Evolutionary conservation across 2,888 invertebrate species (phyloP), one percentile per base, ranked within the genome.

Genomic region (Branchinecta sandiegonensis): DNA sequence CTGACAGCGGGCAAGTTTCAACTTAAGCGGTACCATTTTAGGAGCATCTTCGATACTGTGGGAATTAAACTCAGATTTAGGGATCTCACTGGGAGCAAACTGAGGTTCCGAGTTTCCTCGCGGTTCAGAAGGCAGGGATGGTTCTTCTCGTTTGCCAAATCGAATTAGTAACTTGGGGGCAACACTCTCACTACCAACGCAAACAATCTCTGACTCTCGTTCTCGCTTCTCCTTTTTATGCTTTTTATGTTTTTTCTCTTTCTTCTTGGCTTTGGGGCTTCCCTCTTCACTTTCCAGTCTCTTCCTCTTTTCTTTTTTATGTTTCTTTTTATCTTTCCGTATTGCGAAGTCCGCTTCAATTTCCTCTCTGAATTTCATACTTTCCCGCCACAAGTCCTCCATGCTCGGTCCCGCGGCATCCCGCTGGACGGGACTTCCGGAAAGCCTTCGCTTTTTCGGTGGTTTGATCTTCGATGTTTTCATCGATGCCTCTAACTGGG

Each of bases 311-410:
- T 66, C 81, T 80, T 14, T 79, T 78, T 72, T 82, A 82, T 73
- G 86, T 86, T 72, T 83, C 83, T 73, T 85, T 86, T 70, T 86
- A 86, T 75, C 14, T 56, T 23, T 8, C 23, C 23, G n/a, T 8
- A n/a, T 56, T 56, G n/a, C 63, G 23, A 90, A 90, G 75, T 87
- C 87, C 7, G 89, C 89, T 88, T 90, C 89, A 5, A 92, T 86
- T 82, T 84, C 85, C 71, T 87, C 85, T 14, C 92, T 83, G 77
- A 84, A 92, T 76, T 90, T 90, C 91, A 92, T 91, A 74, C 88
- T 89, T 74, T 91, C 89, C 3, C 90, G 83, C 71, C 86, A 86
- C 66, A 90, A 78, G 75, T 90, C 90, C 77, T 91, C 89, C 72
- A 90, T 84, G 71, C 86, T 86, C 0, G 88, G 88, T 71, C 82